These are phyloP conservation scores for Ceyx cyanopectus DNA, from an alignment of 2,113 vertebrate genomes.

Conservation along the genomic window DNA sequence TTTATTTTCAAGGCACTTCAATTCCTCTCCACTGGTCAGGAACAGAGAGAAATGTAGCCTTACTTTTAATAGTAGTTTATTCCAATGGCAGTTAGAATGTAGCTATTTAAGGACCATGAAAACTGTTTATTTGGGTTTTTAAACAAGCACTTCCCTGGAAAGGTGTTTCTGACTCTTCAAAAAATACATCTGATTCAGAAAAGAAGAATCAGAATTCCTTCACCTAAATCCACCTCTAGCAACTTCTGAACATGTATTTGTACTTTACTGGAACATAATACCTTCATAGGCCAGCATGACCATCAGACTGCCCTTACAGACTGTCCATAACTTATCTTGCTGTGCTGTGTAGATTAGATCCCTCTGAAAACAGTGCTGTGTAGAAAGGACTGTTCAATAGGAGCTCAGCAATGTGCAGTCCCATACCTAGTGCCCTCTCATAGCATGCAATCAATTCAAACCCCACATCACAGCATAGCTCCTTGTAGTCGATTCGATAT, in stretches of 20 bases:
- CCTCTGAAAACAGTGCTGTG: neutral
- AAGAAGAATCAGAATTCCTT: neutral
- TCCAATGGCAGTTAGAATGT: neutral
- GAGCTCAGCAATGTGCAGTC: neutral
- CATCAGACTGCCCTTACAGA: neutral
- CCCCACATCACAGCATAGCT: accelerated
- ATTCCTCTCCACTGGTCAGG: neutral
- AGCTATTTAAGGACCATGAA: neutral
- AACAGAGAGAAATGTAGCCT: neutral
- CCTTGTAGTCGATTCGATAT: neutral
- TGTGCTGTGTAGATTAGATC: neutral
- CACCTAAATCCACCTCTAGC: neutral
- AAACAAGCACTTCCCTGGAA: neutral
- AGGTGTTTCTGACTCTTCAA: neutral
- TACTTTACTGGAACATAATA: neutral
- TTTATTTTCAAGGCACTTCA: neutral
- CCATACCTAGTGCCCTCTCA: neutral
- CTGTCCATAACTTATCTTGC: neutral
- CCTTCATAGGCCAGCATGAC: neutral
- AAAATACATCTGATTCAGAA: neutral
- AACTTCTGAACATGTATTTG: neutral
- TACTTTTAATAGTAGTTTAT: neutral
- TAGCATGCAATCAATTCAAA: neutral
- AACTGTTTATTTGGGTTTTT: neutral
- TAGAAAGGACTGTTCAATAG: neutral